These are phyloP conservation scores for Hyperoplus lanceolatus DNA, from an alignment of 2,797 vertebrate genomes.

Conservation along the genomic window DNA sequence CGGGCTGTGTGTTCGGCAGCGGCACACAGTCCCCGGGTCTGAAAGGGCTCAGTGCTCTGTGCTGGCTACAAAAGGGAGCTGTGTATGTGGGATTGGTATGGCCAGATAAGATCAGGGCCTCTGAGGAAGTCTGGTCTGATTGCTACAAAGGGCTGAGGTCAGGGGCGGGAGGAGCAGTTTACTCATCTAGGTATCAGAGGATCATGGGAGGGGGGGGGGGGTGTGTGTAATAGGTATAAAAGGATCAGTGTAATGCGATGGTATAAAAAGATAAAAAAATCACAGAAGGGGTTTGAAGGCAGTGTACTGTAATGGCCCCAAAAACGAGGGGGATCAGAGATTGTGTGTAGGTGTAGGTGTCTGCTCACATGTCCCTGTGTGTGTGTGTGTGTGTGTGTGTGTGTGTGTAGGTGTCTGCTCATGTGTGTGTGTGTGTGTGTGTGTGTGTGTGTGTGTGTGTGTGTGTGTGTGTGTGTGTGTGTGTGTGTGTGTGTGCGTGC, in stretches of 20 bases:
- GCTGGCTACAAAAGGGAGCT: conserved; percentile 79
- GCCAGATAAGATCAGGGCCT: conserved; percentile 84
- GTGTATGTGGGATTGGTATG: conserved; percentile 81
- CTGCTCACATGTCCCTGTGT: conserved; percentile 1
- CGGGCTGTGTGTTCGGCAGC: conserved; percentile 69
- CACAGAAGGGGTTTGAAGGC: conserved; percentile 72
- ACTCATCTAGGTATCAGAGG: conserved; percentile 84
- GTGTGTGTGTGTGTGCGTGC: conserved; percentile 28
- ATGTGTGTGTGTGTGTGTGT: conserved; percentile 41
- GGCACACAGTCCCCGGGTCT: conserved; percentile 72
- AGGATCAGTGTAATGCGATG: conserved; percentile 85
- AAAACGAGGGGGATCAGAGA: conserved; percentile 80
- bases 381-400: conserved; percentile 32
- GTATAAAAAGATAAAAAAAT: conserved; percentile 84
- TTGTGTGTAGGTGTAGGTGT: conserved; percentile 63
- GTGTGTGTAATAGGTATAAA: conserved; percentile 84
- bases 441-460: conserved; percentile 42
- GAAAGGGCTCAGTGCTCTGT: conserved; percentile 78
- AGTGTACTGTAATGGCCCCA: conserved; percentile 80
- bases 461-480: no score
- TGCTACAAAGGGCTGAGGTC: conserved; percentile 86
- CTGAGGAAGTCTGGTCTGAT: conserved; percentile 85
- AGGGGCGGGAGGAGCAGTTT: conserved; percentile 83
- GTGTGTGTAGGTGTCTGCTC: conserved; percentile 41
- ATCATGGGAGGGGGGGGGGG: conserved; percentile 75